phyloP scores from a whole-genome alignment of 2,888 invertebrate genomes.

The Mythimna impura region DNA sequence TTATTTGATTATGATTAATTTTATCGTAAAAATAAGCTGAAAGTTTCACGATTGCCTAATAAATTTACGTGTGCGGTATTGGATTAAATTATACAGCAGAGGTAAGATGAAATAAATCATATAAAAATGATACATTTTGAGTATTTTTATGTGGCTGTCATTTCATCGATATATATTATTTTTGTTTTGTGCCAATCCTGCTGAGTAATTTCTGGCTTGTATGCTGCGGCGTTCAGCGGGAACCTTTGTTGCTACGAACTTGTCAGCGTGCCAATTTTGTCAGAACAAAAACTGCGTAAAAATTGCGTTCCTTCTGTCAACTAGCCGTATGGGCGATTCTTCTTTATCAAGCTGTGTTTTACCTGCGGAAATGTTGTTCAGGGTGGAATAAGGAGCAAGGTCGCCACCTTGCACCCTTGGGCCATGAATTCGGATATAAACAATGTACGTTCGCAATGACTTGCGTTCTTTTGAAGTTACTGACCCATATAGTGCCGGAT shows the following conservation, averaged over 20 bases:
- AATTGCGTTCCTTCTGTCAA: conserved; percentile 35
- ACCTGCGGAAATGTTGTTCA: conserved; percentile 25
- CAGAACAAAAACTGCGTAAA: conserved; percentile 30
- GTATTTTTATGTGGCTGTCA: conserved; percentile 54
- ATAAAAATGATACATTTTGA: conserved; percentile 14
- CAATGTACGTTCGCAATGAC: conserved; percentile 51
- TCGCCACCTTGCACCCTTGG: conserved; percentile 38
- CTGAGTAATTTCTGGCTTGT: conserved; percentile 75
- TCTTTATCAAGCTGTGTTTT: conserved; percentile 12
- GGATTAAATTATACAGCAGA: conserved; percentile 39
- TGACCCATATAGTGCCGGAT: conserved; percentile 53
- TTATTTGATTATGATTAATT: conserved; percentile 66
- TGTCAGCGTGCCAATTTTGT: conserved; percentile 65
- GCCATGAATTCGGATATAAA: conserved; percentile 24
- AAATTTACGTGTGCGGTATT: conserved; percentile 44
- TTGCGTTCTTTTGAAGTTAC: conserved; percentile 44
- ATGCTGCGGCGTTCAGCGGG: conserved; percentile 35
- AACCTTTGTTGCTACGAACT: conserved; percentile 54
- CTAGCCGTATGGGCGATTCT: conserved; percentile 37
- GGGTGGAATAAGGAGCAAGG: conserved; percentile 39
- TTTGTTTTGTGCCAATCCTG: conserved; percentile 72
- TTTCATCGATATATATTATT: conserved; percentile 65
- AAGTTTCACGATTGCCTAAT: conserved; percentile 44
- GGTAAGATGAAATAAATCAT: conserved; percentile 52
- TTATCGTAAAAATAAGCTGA: conserved; percentile 60